A percentile compares a stretch with the other conserved stretches of the same genome.
These are phyloP conservation scores for Scaptomyza parva DNA, from an alignment of 2,888 invertebrate species.

Conservation along the genomic window DNA sequence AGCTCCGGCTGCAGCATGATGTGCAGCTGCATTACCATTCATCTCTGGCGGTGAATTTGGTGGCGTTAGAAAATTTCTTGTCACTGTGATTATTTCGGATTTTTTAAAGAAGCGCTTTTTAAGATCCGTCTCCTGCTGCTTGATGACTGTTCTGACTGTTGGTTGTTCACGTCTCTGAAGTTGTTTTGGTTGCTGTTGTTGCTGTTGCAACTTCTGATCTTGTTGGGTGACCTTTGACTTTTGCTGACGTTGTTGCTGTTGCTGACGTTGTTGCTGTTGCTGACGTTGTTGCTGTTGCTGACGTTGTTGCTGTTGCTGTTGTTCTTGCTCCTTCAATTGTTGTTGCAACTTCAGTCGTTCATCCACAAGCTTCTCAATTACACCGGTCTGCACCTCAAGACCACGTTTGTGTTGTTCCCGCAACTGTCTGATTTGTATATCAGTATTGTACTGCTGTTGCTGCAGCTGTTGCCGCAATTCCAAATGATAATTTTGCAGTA, in stretches of 20 bases:
- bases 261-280: background rate
- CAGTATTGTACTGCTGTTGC: conserved; percentile 32
- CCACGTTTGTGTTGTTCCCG: conserved; percentile 29
- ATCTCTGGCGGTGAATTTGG: conserved; percentile 8
- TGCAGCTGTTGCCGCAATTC: conserved; percentile 19
- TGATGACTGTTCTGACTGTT: no score
- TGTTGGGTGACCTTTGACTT: background rate
- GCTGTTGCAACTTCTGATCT: background rate
- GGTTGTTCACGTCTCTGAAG: conserved; percentile 1
- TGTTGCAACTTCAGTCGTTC: conserved; percentile 16
- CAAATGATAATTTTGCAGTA: conserved; percentile 22
- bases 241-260: conserved; percentile 13
- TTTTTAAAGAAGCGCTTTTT: no score
- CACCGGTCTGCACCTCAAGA: conserved; percentile 10
- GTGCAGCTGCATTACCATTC: conserved; percentile 49
- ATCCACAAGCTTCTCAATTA: conserved; percentile 4
- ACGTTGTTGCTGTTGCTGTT: conserved; percentile 19
- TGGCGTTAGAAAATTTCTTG: background rate
- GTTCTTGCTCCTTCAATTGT: background rate
- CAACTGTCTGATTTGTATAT: conserved; percentile 30
- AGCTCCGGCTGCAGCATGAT: conserved; percentile 42
- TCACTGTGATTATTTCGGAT: no score
- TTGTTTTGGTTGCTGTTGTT: conserved; percentile 9
- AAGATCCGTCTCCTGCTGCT: no score
- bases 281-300: background rate